A percentile compares a stretch with the other conserved stretches of the same genome.
Conservation (phyloP, 92 coral and sea anemone genomes). For the Epizoanthus stellaris region DNA sequence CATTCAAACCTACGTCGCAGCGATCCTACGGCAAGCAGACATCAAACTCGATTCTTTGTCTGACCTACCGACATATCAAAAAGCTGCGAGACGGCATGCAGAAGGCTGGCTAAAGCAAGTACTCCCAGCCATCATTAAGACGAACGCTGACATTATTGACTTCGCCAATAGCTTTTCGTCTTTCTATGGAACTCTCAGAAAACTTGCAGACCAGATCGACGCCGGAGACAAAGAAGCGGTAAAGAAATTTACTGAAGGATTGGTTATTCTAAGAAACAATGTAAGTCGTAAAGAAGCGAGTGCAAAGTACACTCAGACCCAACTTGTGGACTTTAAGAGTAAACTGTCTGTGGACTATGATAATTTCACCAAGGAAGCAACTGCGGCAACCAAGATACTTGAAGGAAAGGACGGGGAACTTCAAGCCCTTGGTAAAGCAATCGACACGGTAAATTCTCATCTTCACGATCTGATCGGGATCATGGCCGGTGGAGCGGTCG, state of each 20-base stretch:
- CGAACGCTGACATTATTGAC: conserved; percentile 51
- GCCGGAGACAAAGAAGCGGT: conserved; percentile 17
- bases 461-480: background rate
- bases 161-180: conserved; percentile 45
- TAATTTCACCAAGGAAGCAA: background rate
- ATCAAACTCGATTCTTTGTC: conserved; percentile 44
- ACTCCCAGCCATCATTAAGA: conserved; percentile 40
- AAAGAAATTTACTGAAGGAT: conserved; percentile 38
- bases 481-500: conserved; percentile 33
- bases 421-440: background rate
- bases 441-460: background rate
- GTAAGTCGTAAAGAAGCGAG: conserved; percentile 29
- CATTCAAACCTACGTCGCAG: conserved; percentile 49
- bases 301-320: background rate
- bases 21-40: conserved; percentile 44
- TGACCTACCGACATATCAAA: conserved; percentile 41
- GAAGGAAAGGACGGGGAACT: conserved; percentile 27
- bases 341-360: background rate
- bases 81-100: conserved; percentile 49
- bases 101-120: conserved; percentile 37
- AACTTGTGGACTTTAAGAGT: background rate
- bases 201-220: conserved; percentile 31
- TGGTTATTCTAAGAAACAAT: conserved; percentile 43
- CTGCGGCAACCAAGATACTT: conserved; percentile 4
- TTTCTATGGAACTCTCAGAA: conserved; percentile 28